phyloP scores from a whole-genome alignment of 2,797 vertebrate genomes.

The Girardinus metallicus region DNA sequence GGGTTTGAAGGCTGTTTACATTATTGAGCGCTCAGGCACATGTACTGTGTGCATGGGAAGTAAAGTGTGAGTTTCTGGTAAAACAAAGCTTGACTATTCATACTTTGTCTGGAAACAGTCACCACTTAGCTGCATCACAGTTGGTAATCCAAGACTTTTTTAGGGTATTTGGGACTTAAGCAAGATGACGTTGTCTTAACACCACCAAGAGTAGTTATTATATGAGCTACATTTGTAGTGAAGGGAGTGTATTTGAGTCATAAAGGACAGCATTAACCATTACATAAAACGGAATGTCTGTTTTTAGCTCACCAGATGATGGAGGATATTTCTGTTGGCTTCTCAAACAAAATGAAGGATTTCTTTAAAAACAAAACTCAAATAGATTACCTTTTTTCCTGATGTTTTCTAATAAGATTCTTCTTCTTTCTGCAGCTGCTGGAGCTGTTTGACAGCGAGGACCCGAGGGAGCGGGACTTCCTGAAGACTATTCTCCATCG shows the following conservation, averaged over 20 bases:
- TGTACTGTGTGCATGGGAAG: conserved; percentile 10
- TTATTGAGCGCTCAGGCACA: conserved; percentile 11
- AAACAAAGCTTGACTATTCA: conserved; percentile 18
- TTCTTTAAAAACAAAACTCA: neutral
- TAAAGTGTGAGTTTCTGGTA: conserved; percentile 23
- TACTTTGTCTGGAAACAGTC: conserved; percentile 13
- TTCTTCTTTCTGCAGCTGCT: conserved; percentile 81
- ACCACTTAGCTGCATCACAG: neutral
- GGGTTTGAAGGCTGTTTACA: conserved; percentile 27
- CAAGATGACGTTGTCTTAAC: neutral
- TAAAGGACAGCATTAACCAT: neutral
- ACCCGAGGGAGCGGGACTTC: conserved; percentile 96
- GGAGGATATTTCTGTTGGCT: neutral
- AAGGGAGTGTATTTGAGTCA: conserved; percentile 1
- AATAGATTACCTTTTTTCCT: neutral
- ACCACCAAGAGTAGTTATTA: neutral
- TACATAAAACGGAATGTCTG: neutral
- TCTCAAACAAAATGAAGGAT: neutral
- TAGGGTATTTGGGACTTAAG: neutral
- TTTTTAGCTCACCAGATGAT: conserved; percentile 9
- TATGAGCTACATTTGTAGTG: neutral
- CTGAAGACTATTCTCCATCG: conserved; percentile 97
- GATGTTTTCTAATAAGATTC: neutral
- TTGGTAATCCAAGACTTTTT: neutral
- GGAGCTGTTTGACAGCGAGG: conserved; percentile 98